Conservation (phyloP, 1,140 invertebrate genomes). For the Drosophila gunungcola region DNA sequence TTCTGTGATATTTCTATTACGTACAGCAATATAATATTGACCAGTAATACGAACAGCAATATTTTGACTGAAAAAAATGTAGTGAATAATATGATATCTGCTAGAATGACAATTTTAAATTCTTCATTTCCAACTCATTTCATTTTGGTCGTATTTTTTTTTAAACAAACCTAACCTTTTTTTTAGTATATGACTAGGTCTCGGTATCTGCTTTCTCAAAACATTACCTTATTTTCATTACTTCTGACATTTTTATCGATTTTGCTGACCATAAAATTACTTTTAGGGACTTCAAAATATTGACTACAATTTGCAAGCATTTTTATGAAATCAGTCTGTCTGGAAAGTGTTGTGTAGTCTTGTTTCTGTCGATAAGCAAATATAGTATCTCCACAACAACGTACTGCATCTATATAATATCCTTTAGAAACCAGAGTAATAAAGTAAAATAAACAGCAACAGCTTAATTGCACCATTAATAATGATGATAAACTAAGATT, state of each 20-base stretch:
- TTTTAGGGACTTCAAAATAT: neutral
- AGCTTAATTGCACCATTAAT: no score
- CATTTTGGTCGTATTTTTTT: neutral
- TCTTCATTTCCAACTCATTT: neutral
- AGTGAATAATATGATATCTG: no score
- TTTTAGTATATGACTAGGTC: no score
- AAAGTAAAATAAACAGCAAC: neutral
- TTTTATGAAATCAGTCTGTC: neutral
- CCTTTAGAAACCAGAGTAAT: neutral
- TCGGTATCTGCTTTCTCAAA: no score
- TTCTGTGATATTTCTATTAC: no score
- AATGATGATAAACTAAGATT: no score
- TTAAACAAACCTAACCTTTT: neutral
- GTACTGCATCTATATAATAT: neutral
- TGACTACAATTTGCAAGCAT: neutral
- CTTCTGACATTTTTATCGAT: neutral
- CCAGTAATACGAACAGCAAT: neutral
- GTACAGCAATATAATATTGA: no score
- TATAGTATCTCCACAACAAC: neutral
- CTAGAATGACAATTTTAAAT: no score
- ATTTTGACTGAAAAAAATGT: neutral
- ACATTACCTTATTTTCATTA: neutral
- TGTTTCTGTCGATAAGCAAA: slow-evolving; percentile 3
- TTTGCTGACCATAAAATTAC: neutral
- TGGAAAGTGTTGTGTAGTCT: neutral